Conservation (phyloP, 2,888 invertebrate genomes). For the Ochropleura leucogaster region DNA sequence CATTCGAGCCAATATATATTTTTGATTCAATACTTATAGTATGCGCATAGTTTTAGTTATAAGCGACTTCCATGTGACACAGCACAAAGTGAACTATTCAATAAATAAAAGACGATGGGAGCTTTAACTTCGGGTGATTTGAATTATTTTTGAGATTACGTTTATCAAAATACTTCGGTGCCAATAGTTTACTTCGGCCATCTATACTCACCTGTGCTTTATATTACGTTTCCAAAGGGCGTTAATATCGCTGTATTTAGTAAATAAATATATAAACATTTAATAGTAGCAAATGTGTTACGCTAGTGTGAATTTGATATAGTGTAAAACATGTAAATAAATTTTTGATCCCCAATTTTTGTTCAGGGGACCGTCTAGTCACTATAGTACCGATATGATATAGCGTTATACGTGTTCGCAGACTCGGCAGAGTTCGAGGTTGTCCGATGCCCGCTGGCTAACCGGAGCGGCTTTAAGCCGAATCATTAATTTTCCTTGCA, state of each 20-base stretch:
- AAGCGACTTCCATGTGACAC: slow-evolving; percentile 84
- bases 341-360: slow-evolving; percentile 74
- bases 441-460: slow-evolving; percentile 49
- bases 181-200: slow-evolving; percentile 72
- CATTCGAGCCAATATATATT: slow-evolving; percentile 72
- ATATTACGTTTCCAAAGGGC: slow-evolving; percentile 74
- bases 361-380: slow-evolving; percentile 85
- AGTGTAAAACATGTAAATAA: slow-evolving; percentile 83
- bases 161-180: slow-evolving; percentile 76
- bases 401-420: slow-evolving; percentile 64
- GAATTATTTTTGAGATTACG: slow-evolving; percentile 81
- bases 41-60: slow-evolving; percentile 77
- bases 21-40: slow-evolving; percentile 76
- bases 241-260: slow-evolving; percentile 73
- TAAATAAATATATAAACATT: slow-evolving; percentile 69
- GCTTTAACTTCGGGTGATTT: slow-evolving; percentile 76
- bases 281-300: slow-evolving; percentile 76
- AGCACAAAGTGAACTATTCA: slow-evolving; percentile 83
- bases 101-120: slow-evolving; percentile 70
- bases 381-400: slow-evolving; percentile 80
- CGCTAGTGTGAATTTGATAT: slow-evolving; percentile 85
- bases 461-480: slow-evolving; percentile 75
- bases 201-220: slow-evolving; percentile 68
- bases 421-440: slow-evolving; percentile 51
- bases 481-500: slow-evolving; percentile 71